Percentiles rank a stretch among this genome's conserved stretches.
Evolutionary conservation across 35 echinoderm and acorn worm genomes (phyloP).

Genomic region (Apostichopus japonicus): DNA sequence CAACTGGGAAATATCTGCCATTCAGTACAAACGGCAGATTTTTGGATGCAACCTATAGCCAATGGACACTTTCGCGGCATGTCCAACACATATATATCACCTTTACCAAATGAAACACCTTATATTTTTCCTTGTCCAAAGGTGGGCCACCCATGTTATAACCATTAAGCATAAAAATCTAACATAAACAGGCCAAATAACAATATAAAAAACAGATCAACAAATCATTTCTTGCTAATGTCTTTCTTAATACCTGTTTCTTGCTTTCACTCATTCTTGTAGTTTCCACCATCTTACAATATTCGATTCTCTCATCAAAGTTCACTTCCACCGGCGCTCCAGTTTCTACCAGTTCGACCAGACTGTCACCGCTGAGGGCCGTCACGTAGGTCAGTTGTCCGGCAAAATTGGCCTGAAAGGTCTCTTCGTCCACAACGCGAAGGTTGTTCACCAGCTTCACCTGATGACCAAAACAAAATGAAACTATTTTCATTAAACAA

Average conservation of each 20-base stretch:
- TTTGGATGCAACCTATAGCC: too few relatives aligned
- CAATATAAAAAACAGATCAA: too few relatives aligned
- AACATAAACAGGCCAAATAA: too few relatives aligned
- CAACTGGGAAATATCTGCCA: too few relatives aligned
- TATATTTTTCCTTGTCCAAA: too few relatives aligned
- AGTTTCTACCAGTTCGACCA: constrained; percentile 65
- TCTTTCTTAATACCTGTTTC: constrained; percentile 63
- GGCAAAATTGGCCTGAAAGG: constrained; percentile 82
- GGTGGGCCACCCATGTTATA: too few relatives aligned
- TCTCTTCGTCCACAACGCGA: constrained; percentile 75
- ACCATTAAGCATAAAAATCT: too few relatives aligned
- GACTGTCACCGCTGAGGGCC: constrained; percentile 76
- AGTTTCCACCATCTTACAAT: constrained; percentile 75
- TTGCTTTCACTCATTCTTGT: constrained; percentile 83
- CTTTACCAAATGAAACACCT: too few relatives aligned
- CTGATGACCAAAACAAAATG: constrained; percentile 3
- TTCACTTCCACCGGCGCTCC: constrained; percentile 73
- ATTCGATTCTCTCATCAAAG: constrained; percentile 86
- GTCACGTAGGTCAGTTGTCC: constrained; percentile 89
- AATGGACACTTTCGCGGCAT: too few relatives aligned
- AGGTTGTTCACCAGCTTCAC: constrained; percentile 90
- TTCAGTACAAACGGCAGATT: too few relatives aligned
- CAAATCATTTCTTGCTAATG: too few relatives aligned
- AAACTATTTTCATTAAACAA: background rate
- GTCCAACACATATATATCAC: too few relatives aligned